Evolutionary conservation across 2,113 vertebrate species (phyloP), one percentile per base, ranked within the genome.

Genomic region (Spea bombifrons): DNA sequence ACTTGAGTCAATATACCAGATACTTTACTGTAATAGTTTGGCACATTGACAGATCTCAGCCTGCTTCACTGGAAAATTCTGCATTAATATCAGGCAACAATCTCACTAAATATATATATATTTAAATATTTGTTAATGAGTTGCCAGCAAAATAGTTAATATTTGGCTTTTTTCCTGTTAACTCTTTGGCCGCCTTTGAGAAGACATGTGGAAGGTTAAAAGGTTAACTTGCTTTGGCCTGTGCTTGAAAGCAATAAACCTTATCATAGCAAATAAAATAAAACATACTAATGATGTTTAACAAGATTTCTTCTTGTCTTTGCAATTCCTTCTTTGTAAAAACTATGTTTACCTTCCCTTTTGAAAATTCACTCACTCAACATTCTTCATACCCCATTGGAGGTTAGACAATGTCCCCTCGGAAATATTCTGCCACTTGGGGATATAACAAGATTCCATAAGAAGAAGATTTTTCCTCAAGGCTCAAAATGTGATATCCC

Each of bases 201-300:
- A 46, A 80, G 70, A 73, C 61, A 17, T 43, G 16, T 8, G 10
- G 45, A 46, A 74, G 78, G 78, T 73, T 43, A 80, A 80, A 80
- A 80, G 78, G 78, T 80, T 46, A 80, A 64, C 52, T 74, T 69
- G 53, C 16, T 50, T 74, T 74, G 78, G 65, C 64, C 50, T 74
- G 71, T 67, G 64, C 17, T 74, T 80, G 63, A 80, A 80, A 80
- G 78, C 78, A 67, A 80, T 80, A 80, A 80, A 73, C 78, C 78
- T 80, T 80, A 80, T 80, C 78, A 80, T 74, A 64, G 78, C 78
- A 80, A 80, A 80, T 73, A 80, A 74, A 80, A 80, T 80, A 80
- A 80, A 80, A 80, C 71, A 64, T 67, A 53, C 71, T 80, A 74
- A 73, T 74, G 71, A 80, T 74, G 77, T 79, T 79, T 79, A 59